phyloP scores from a whole-genome alignment of 2,113 vertebrate species.

The Corythaixoides concolor region DNA sequence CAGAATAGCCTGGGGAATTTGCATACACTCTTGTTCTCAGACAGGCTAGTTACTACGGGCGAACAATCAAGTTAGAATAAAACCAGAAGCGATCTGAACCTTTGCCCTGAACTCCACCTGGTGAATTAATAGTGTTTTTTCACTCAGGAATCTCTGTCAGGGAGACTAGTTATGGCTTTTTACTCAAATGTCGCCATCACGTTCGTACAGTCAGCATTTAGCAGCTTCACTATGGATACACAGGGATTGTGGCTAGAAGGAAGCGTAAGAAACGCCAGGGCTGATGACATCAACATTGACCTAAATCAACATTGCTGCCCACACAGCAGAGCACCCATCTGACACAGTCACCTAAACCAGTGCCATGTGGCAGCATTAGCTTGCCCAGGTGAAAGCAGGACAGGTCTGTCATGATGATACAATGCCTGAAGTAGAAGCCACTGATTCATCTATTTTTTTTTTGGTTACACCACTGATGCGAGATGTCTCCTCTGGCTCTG shows the following conservation, averaged over 20 bases:
- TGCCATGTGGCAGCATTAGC: not conserved
- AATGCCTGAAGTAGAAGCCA: not conserved
- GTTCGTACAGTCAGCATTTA: not conserved
- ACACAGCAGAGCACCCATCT: not conserved
- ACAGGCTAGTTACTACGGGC: conserved; percentile 1
- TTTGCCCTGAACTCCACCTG: not conserved
- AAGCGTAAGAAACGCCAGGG: not conserved
- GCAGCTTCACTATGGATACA: not conserved
- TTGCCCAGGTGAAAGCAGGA: not conserved
- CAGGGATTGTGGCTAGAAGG: not conserved
- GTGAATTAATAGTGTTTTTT: not conserved
- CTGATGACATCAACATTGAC: not conserved
- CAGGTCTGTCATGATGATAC: not conserved
- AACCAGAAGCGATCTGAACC: conserved; percentile 12
- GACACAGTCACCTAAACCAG: not conserved
- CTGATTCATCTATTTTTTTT: not conserved
- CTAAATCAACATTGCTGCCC: not conserved
- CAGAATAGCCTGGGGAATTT: conserved; percentile 26
- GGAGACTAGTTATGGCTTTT: not conserved
- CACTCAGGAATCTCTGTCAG: not conserved
- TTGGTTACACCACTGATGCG: not conserved
- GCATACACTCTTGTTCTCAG: conserved; percentile 5
- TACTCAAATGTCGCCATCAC: not conserved
- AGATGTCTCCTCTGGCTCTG: not conserved
- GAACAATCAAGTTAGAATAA: conserved; percentile 19